Conservation (phyloP, 2,113 vertebrate genomes). For the Lutjanus erythropterus region DNA sequence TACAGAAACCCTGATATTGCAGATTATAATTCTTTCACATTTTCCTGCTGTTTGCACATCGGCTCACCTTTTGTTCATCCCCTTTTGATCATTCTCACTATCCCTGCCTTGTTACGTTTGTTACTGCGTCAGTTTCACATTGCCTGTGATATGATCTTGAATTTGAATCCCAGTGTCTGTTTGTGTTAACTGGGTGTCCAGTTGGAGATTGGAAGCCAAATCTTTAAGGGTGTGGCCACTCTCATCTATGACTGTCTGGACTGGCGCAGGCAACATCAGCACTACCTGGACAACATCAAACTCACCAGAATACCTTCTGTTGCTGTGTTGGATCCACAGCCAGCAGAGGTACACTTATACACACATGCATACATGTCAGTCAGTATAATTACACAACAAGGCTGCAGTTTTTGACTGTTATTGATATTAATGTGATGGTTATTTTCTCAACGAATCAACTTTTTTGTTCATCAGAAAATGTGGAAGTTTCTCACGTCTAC, state of each 20-base stretch:
- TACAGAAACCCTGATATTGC: no score
- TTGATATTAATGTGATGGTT: not conserved
- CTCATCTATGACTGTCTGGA: slow-evolving; percentile 92
- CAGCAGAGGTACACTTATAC: slow-evolving; percentile 53
- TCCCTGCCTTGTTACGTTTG: not conserved
- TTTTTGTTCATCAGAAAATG: not conserved
- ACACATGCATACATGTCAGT: not conserved
- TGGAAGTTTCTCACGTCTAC: not conserved
- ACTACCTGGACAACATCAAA: slow-evolving; percentile 86
- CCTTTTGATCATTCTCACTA: not conserved
- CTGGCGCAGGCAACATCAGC: slow-evolving; percentile 89
- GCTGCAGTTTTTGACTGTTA: no score
- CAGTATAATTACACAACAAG: not conserved
- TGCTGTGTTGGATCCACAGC: slow-evolving; percentile 8
- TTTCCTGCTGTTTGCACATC: not conserved
- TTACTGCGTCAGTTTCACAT: not conserved
- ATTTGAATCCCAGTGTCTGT: not conserved
- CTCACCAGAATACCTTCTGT: slow-evolving; percentile 84
- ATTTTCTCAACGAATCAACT: not conserved
- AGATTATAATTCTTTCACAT: not conserved
- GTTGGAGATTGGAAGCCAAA: slow-evolving; percentile 83
- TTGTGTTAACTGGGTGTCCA: slow-evolving; percentile 67
- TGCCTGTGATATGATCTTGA: not conserved
- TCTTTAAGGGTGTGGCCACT: slow-evolving; percentile 90
- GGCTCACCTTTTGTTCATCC: not conserved